Percentiles rank a stretch among this genome's conserved stretches.
These are phyloP conservation scores for Peromyscus polionotus DNA, from an alignment of 2,113 vertebrate genomes.

Conservation along the genomic window DNA sequence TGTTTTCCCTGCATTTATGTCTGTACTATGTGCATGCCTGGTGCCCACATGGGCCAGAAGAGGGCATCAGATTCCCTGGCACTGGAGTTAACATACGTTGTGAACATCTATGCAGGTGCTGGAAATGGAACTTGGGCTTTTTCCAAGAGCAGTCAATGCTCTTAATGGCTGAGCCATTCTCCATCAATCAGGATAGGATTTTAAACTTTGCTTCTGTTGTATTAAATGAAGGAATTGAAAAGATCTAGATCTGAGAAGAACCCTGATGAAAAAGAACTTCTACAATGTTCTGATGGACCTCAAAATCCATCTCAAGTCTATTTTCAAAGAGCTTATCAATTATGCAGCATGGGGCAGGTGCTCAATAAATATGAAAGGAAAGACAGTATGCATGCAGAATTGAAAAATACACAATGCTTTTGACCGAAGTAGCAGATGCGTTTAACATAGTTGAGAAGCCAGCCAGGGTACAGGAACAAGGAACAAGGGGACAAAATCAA, in stretches of 20 bases:
- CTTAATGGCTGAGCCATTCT: neutral
- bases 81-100: neutral
- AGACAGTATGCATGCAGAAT: neutral
- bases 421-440: neutral
- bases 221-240: neutral
- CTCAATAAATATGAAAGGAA: neutral
- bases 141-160: neutral
- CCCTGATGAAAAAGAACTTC: conserved; percentile 45
- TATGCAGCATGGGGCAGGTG: neutral
- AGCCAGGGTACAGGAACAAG: neutral
- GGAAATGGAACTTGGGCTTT: neutral
- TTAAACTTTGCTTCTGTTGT: neutral
- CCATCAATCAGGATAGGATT: neutral
- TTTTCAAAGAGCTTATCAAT: conserved; percentile 31
- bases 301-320: neutral
- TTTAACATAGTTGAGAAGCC: neutral
- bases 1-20: neutral
- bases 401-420: neutral
- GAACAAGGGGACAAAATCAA: neutral
- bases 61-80: neutral
- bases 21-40: neutral
- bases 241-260: neutral
- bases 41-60: neutral
- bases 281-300: neutral
- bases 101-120: neutral